Base-by-base conservation (phyloP, 1,140 invertebrate species). In the Wiebesia pumilae region DNA sequence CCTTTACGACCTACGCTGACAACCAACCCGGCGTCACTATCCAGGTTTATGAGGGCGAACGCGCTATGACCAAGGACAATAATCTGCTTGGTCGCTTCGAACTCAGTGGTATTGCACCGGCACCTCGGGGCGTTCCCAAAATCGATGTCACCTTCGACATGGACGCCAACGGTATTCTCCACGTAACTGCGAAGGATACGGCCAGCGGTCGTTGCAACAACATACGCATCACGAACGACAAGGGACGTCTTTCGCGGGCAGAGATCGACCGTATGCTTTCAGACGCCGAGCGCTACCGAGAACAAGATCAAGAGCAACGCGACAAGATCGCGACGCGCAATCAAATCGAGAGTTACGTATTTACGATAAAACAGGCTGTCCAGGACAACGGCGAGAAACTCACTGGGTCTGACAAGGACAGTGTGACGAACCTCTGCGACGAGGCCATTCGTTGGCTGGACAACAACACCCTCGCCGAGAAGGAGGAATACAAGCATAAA, bases 401-500 rank as follows among this genome's bases (percentile, higher is more conserved):
- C 0, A 80, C 85, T 0, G 90, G 92, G 21, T 88, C 88, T 12
- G 94, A 94, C 81, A 93, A 92, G 84, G 90, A 91, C 35, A 84
- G 73, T 27, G 91, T 91, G 6, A 35, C 51, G 0, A 87, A 88
- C 51, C 94, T 95, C 83, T 95, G 95, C 90, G 92, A 94, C 19
- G 91, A 91, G 14, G 89, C 90, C 51, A 88, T 92, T 30, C 93
- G 89, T 54, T 96, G 95, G 96, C 91, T 96, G 7, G 96, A 96
- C 89, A 91, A 90, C 85, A 96, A 96, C 90, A 94, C 96, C 10
- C 91, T 97, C 30, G 97, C 97, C 0, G 95, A 97, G 84, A 96
- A 97, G 88, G 95, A 96, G 16, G 97, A 97, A 88, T 96, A 96
- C 87, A 97, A 97, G 84, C 94, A 96, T 87, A 96, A 96, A 87